Evolutionary conservation across 2,113 vertebrate genomes (phyloP), one percentile per base, ranked within the genome.

Genomic region (Cephalopholis sonnerati): DNA sequence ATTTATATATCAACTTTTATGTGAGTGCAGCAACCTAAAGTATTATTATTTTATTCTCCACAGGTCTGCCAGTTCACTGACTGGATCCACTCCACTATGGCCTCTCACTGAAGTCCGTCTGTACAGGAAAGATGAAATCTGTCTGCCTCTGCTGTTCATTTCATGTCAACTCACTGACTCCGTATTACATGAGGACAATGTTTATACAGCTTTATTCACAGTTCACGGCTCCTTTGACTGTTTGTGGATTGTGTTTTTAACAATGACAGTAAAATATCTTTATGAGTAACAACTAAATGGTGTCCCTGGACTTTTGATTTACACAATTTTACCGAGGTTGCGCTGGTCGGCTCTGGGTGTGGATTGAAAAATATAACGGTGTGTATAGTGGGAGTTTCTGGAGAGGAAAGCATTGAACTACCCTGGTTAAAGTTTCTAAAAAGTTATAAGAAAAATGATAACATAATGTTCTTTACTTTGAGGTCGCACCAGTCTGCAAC

Each of bases 1-100:
- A 36, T 36, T 36, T 36, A 36, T 61, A 17, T 22, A 13, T 11
- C 10, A 62, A 63, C 20, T 18, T 17, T 59, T 59, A 59, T 59
- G 25, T 29, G 27, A 32, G 27, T 18, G 57, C 27, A 59, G 9
- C 44, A 67, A 48, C 44, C n/a, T 48, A 7, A 24, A 55, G 10
- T 22, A 39, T 18, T 41, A 41, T 57, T 12, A 17, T 41, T 41
- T 41, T 29, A 3, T 32, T 55, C 22, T 62, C 69, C 6, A 13
- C 67, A 87, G 81, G 81, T 87, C 13, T 87, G 85, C 41, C 51
- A 76, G 2, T 87, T 83, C n/a, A 83, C 77, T n/a, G 77, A 77
- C 66, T 87, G 81, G 81, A 83, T 87, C 59, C 50, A 57, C n/a
- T 65, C 76, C 22, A 83, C 77, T 11, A 73, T 87, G 72, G 61